Evolutionary conservation across 2,888 invertebrate genomes (phyloP).

Genomic region (Dynastes hyllus): DNA sequence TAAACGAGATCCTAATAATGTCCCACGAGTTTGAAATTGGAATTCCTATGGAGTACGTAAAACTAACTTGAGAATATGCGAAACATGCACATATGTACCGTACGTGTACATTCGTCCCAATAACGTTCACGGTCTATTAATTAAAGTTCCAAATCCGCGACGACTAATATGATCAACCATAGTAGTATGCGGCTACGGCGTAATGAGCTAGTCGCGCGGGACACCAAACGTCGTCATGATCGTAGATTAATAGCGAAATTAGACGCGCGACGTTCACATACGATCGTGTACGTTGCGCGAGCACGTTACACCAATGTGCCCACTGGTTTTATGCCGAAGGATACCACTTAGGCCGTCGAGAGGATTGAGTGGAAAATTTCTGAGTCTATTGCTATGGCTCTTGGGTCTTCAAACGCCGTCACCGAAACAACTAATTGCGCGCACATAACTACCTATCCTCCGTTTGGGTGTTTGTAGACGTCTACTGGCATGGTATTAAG

Average conservation of each 20-base stretch:
- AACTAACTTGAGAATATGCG: not conserved
- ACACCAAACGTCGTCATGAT: conserved; percentile 32
- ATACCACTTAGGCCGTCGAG: not conserved
- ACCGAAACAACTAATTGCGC: conserved; percentile 30
- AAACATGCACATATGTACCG: too few species aligned
- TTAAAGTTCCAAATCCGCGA: conserved; percentile 27
- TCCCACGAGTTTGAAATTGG: not conserved
- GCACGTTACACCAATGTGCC: not conserved
- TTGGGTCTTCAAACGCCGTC: conserved; percentile 16
- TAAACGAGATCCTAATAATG: too few species aligned
- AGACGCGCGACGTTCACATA: conserved; percentile 16
- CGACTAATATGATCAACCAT: conserved; percentile 25
- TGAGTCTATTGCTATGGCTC: not conserved
- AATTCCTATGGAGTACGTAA: not conserved
- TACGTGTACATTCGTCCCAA: not conserved
- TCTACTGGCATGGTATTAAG: not conserved
- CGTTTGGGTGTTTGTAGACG: not conserved
- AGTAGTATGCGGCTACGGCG: conserved; percentile 11
- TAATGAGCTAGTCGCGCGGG: conserved; percentile 7
- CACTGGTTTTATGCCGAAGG: too few species aligned
- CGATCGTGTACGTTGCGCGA: not conserved
- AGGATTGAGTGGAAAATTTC: not conserved
- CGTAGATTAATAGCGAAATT: conserved; percentile 32
- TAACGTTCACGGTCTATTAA: conserved; percentile 15
- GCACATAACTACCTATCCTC: not conserved